Evolutionary conservation across 2,113 vertebrate species (phyloP).

Genomic region (Anseranas semipalmata): DNA sequence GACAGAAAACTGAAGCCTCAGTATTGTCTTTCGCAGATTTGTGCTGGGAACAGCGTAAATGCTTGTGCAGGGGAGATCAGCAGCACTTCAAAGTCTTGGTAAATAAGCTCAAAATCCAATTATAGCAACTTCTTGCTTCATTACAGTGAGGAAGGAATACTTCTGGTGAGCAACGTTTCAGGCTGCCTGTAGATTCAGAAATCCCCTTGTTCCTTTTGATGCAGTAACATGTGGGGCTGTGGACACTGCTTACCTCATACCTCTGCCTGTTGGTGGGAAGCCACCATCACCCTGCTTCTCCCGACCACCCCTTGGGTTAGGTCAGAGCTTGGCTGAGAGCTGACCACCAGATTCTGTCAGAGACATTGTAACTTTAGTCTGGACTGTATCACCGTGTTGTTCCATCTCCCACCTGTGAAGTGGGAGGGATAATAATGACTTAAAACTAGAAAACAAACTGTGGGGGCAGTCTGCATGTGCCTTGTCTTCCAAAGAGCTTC

Average conservation of each 20-base stretch:
- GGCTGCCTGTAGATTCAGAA: neutral
- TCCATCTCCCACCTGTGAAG: neutral
- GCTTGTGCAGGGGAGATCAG: neutral
- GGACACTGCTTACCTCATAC: neutral
- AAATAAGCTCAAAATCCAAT: neutral
- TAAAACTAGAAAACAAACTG: neutral
- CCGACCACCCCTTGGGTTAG: fast-evolving
- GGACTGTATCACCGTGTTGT: neutral
- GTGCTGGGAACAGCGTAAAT: neutral
- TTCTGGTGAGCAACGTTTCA: neutral
- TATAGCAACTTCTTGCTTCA: neutral
- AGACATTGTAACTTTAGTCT: neutral
- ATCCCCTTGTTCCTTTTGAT: neutral
- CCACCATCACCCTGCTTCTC: neutral
- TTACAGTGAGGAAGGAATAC: neutral
- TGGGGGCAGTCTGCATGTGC: neutral
- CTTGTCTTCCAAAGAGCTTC: neutral
- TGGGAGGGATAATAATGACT: neutral
- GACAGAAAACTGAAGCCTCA: neutral
- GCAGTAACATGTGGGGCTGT: neutral
- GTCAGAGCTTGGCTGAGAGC: neutral
- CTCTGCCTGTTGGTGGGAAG: neutral
- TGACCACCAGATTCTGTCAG: neutral
- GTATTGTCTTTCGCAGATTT: neutral
- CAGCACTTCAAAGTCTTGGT: neutral